Evolutionary conservation across 2,797 vertebrate genomes (phyloP), one percentile per base, ranked within the genome.

Genomic region (Peromyscus nudipes): DNA sequence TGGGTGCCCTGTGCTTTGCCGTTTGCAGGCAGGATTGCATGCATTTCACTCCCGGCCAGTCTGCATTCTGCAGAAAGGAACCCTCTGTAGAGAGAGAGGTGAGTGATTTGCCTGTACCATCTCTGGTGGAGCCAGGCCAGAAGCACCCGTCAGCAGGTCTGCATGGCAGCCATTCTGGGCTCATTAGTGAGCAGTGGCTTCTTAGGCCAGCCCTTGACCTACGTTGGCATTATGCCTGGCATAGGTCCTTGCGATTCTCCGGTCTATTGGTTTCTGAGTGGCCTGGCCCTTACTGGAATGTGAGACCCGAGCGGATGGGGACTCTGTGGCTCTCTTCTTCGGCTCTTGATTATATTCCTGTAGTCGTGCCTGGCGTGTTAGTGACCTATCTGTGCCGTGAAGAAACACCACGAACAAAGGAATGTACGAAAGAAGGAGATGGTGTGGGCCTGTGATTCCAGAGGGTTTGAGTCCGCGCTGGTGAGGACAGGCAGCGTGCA

Each of bases 1-100:
- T n/a, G n/a, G 57, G 7, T 1, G 8, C 5, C 0, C 40, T 17
- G 0, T 43, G 49, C 21, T 43, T 0, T 10, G 46, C 73, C 10
- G 3, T 76, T 67, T 55, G 49, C 67, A n/a, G 25, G 62, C 37
- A 17, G 62, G 84, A 57, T 46, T 27, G 73, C 21, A 7, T 52
- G 73, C 25, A 7, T 52, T 49, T 25, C 46, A 23, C 55, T 69
- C 31, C 29, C 76, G 37, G 60, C 40, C 17, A 6, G 52, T 52
- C 62, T 6, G 6, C 7, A 0, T 52, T 71, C 60, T 82, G 37
- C 65, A 67, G 60, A 88, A 86, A 79, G 55, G 67, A 86, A 49
- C 23, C 14, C 23, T 21, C 57, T 37, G 7, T n/a, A n/a, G 43
- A 19, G 60, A n/a, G 43, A 19, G 60, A 34, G 77, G 12, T 3